Base-by-base conservation (phyloP, 2,797 vertebrate genomes). In the Myotis planiceps region DNA sequence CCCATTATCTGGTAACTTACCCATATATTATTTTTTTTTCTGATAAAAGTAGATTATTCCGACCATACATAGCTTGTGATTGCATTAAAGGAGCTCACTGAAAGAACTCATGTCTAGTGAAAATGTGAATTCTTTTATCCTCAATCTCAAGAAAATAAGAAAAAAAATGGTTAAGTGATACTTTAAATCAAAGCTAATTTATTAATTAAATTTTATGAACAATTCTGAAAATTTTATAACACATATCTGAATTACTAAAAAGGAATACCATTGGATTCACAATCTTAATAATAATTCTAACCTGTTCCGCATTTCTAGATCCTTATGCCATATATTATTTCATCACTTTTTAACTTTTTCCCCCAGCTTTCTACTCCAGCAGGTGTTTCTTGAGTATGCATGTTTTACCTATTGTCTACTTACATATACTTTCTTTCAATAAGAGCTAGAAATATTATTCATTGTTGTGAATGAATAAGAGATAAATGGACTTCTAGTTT, bases 1-100 rank as follows among this genome's bases (percentile, higher is more conserved):
- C 6, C 19, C 88, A 95, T 97, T 95, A 85, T 90, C 45, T 32
- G 87, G 39, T 82, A 91, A 95, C 68, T 88, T 93, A 89, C 1
- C 16, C 39, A 82, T n/a, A 39, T 74, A 69, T 90, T 94, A 78
- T 58, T 68, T 79, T 93, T 93, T 45, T 82, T 88, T 39, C 63
- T 80, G 76, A 45, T 88, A 90, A 92, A 88, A 94, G 93, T 91
- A 84, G 55, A 63, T 60, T 80, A 75, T 79, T 82, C 27, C 71
- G 32, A 69, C 13, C 29, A 96, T 74, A 37, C n/a, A 53, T 88
- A 88, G 16, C 18, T 55, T 47, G 90, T 88, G 88, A 79, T 85
- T 95, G 9, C 29, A 63, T 69, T 95, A 92, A 90, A 92, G 5
- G 66, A 63, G 34, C 27, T 68, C 21, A 63, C n/a, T 79, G 32